These are phyloP conservation scores for Drosophila subpulchrella DNA, from an alignment of 1,140 invertebrate genomes.

Conservation along the genomic window DNA sequence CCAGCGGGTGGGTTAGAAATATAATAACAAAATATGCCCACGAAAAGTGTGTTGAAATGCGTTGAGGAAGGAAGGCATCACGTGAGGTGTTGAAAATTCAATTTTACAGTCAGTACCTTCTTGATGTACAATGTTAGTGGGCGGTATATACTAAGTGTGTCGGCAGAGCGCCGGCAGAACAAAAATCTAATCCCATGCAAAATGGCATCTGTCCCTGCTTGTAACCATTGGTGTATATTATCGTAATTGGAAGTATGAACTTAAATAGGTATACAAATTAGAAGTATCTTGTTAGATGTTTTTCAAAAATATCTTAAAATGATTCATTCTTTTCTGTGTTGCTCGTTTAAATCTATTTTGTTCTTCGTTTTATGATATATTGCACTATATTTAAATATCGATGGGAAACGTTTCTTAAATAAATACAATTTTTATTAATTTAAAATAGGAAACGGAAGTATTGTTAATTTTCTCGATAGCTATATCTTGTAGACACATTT, in stretches of 20 bases:
- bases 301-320: constrained; percentile 2
- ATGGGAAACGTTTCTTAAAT: no score
- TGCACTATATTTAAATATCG: not conserved
- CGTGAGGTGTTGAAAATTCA: constrained; percentile 24
- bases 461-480: not conserved
- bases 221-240: constrained; percentile 16
- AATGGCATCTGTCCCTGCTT: no score
- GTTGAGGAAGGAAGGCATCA: constrained; percentile 17
- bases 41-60: constrained; percentile 39
- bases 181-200: no score
- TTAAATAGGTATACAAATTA: not conserved
- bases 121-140: no score
- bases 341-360: not conserved
- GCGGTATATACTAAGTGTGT: no score
- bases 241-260: constrained; percentile 12
- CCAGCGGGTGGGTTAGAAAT: constrained; percentile 10
- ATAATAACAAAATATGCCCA: constrained; percentile 3
- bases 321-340: not conserved
- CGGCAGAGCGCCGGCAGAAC: no score
- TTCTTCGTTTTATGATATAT: not conserved
- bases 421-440: no score
- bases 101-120: not conserved
- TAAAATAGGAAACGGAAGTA: no score
- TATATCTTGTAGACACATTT: not conserved
- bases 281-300: not conserved